Evolutionary conservation across 1,140 invertebrate genomes (phyloP).

Genomic region (Galleria mellonella): DNA sequence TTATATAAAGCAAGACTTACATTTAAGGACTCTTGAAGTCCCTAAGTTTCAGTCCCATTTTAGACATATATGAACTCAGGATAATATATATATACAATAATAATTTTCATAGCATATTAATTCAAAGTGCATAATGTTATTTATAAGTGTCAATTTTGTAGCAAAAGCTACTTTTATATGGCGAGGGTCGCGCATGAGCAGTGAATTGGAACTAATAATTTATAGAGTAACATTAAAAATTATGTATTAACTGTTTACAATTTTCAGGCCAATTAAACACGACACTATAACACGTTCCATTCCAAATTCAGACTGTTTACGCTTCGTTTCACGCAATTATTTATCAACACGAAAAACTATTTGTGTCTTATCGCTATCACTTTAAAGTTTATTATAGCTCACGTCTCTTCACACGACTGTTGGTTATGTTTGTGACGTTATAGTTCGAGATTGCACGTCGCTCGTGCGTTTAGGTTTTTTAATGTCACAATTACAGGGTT

Average conservation of each 20-base stretch:
- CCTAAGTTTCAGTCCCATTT: too few species aligned
- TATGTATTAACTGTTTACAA: conserved; percentile 33
- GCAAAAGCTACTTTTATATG: too few species aligned
- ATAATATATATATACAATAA: too few species aligned
- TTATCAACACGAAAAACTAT: not conserved
- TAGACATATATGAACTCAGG: too few species aligned
- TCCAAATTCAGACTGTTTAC: conserved; percentile 31
- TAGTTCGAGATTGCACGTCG: conserved; percentile 17
- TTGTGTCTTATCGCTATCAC: not conserved
- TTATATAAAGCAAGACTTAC: too few species aligned
- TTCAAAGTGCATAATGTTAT: too few species aligned
- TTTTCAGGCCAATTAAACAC: conserved; percentile 36
- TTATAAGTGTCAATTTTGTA: too few species aligned
- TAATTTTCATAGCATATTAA: too few species aligned
- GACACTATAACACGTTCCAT: conserved; percentile 29
- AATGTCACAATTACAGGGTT: conserved; percentile 25
- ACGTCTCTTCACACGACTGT: not conserved
- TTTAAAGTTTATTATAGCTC: not conserved
- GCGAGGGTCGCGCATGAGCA: not conserved
- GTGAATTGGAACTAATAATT: not conserved
- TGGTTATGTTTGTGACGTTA: conserved; percentile 4
- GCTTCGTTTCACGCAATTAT: conserved; percentile 14
- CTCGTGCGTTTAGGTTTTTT: conserved; percentile 24
- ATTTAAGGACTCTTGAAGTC: too few species aligned
- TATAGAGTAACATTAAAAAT: conserved; percentile 14